phyloP scores from a whole-genome alignment of 2,888 invertebrate species.

The Eucriotettix oculatus region DNA sequence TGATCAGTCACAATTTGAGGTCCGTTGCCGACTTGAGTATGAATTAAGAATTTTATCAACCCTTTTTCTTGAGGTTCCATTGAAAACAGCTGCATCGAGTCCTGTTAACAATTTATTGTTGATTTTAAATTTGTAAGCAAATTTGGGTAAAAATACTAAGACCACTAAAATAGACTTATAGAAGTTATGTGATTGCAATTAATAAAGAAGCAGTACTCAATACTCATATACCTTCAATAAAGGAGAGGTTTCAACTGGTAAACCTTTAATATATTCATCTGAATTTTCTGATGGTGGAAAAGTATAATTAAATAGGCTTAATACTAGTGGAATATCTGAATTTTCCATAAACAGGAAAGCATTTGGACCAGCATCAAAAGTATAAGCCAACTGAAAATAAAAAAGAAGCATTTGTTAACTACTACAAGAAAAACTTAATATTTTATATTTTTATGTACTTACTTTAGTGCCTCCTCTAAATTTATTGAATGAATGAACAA shows the following conservation, averaged over 20 bases:
- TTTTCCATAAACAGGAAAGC: constrained; percentile 76
- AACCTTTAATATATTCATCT: constrained; percentile 38
- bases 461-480: constrained; percentile 43
- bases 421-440: background rate
- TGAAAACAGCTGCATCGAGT: constrained; percentile 9
- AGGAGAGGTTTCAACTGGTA: constrained; percentile 23
- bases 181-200: too few relatives aligned
- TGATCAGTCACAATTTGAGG: constrained; percentile 33
- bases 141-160: too few relatives aligned
- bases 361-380: constrained; percentile 98
- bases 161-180: too few relatives aligned
- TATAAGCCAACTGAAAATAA: constrained; percentile 62
- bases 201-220: too few relatives aligned
- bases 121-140: too few relatives aligned
- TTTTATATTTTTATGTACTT: constrained; percentile 4
- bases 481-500: constrained; percentile 73
- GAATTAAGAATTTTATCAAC: constrained; percentile 62
- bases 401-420: background rate
- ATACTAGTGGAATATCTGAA: constrained; percentile 49
- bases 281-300: constrained; percentile 41
- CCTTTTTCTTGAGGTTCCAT: constrained; percentile 31
- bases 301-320: constrained; percentile 47
- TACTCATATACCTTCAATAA: constrained; percentile 19
- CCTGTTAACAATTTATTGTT: too few relatives aligned
- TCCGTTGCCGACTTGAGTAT: constrained; percentile 68